Conservation (phyloP, 2,888 invertebrate species). For the Ornithoptera priamus region DNA sequence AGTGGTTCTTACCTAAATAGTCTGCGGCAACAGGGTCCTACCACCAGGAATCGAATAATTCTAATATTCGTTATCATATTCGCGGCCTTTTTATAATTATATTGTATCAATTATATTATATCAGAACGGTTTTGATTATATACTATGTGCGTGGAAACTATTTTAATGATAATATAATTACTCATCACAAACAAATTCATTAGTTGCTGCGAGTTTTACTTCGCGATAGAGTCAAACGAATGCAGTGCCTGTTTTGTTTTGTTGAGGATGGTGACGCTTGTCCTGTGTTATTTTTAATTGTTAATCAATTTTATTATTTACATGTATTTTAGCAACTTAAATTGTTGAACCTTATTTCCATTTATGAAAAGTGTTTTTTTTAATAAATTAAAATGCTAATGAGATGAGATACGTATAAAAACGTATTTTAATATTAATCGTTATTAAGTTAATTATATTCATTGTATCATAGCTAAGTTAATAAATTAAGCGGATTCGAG, state of each 20-base stretch:
- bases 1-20: no score
- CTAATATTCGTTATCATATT: not conserved
- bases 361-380: not conserved
- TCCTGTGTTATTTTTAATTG: not conserved
- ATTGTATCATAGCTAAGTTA: not conserved
- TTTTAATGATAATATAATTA: not conserved
- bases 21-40: no score
- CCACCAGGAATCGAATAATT: not conserved
- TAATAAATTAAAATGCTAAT: not conserved
- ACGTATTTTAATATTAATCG: not conserved
- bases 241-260: not conserved
- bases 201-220: slow-evolving; percentile 3
- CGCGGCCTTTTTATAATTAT: not conserved
- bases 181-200: not conserved
- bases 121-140: not conserved
- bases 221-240: not conserved
- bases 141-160: not conserved
- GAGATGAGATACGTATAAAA: not conserved
- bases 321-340: not conserved
- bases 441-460: not conserved
- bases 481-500: not conserved
- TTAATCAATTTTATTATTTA: not conserved
- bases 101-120: not conserved
- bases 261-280: not conserved
- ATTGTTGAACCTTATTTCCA: not conserved